Evolutionary conservation across 2,113 vertebrate species (phyloP).

Genomic region (Platichthys stellatus): DNA sequence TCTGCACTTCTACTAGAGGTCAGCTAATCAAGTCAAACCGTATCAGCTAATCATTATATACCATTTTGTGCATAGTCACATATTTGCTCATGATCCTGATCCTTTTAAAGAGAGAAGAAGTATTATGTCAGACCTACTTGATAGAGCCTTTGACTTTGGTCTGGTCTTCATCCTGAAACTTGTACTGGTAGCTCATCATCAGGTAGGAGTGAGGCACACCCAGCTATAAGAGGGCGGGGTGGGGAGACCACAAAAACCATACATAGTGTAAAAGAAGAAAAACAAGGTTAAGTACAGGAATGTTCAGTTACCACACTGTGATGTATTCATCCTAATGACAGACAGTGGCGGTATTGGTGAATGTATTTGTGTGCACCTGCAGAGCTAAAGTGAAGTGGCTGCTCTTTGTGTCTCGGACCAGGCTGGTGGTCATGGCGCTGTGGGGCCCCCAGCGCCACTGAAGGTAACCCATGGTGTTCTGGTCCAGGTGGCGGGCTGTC

Average conservation of each 20-base stretch:
- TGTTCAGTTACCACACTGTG: no score
- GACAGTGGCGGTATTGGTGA: neutral
- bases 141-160: constrained; percentile 95
- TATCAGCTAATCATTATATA: neutral
- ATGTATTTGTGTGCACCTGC: constrained; percentile 82
- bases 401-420: constrained; percentile 94
- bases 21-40: neutral
- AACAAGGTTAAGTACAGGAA: no score
- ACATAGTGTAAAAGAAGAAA: no score
- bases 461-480: constrained; percentile 96
- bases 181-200: constrained; percentile 97
- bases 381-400: constrained; percentile 93
- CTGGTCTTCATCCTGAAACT: constrained; percentile 98
- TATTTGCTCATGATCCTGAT: neutral
- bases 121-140: constrained; percentile 83
- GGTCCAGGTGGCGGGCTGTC: constrained; percentile 92
- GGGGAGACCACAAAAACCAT: neutral
- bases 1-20: neutral
- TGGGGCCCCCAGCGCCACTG: constrained; percentile 96
- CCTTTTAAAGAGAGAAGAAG: neutral
- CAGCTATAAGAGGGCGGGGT: constrained; percentile 79
- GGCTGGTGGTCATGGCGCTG: constrained; percentile 95
- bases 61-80: no score
- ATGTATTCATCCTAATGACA: neutral
- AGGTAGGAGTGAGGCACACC: constrained; percentile 95